Percentiles rank a stretch among this genome's conserved stretches.
These are phyloP conservation scores for Dendrocincla tyrannina DNA, from an alignment of 2,797 vertebrate species.

Conservation along the genomic window DNA sequence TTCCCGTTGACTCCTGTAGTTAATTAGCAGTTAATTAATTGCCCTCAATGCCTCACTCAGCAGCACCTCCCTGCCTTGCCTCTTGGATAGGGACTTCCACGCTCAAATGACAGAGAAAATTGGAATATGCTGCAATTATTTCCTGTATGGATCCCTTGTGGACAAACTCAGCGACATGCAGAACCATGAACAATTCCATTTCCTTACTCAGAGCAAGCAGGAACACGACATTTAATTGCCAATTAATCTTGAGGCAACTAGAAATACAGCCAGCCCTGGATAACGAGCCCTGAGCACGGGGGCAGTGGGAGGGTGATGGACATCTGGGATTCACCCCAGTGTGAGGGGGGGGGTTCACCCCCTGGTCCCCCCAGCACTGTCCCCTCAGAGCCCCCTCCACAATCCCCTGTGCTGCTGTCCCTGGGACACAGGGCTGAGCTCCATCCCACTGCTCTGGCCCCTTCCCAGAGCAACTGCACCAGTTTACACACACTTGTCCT, in stretches of 20 bases:
- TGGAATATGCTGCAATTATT: conserved; percentile 1
- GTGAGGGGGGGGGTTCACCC: not conserved
- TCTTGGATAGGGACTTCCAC: not conserved
- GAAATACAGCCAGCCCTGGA: not conserved
- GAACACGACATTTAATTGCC: not conserved
- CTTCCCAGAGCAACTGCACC: not conserved
- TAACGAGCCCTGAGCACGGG: not conserved
- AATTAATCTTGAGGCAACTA: not conserved
- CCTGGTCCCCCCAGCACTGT: accelerated
- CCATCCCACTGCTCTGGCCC: not conserved
- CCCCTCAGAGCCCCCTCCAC: not conserved
- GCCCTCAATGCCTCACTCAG: not conserved
- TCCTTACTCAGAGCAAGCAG: not conserved
- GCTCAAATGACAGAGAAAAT: conserved; percentile 15
- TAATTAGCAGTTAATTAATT: conserved; percentile 15
- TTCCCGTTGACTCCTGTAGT: not conserved
- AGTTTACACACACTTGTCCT: not conserved
- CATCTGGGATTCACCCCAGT: accelerated
- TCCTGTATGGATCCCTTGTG: not conserved
- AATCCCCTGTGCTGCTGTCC: not conserved
- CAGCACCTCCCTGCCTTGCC: not conserved
- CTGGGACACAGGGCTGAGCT: not conserved
- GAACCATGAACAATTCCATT: not conserved
- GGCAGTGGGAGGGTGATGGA: not conserved
- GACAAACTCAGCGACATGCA: not conserved